Base-by-base conservation (phyloP, 2,113 vertebrate species). In the Condylura cristata region DNA sequence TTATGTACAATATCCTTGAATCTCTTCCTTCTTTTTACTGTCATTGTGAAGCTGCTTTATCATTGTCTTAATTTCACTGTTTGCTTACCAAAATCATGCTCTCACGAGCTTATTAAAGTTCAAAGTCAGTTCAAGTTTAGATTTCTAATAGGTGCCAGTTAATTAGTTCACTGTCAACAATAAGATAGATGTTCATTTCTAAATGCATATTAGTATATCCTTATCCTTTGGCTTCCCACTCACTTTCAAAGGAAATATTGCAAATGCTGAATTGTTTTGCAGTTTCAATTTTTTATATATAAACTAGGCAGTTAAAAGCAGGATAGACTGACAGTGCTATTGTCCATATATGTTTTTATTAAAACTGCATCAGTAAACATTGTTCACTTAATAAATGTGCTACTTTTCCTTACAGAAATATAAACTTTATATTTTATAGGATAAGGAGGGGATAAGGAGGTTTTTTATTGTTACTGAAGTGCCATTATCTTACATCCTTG, bases 121-220 rank as follows among this genome's bases (percentile, higher is more conserved):
- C 93, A 96, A 97, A 97, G 96, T 97, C 89, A 96, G 75, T 93
- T 92, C 86, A 94, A 88, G 84, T 96, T 97, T 95, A 86, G 78
- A 95, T 94, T 93, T 60, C 39, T 91, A 96, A 96, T 97, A 94
- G 96, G 4, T 66, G 68, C 39, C 46, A 97, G 93, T 89, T 97
- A 97, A 97, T 97, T 97, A 97, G 86, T 78, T 96, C 34, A 26
- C 92, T 98, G 98, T 95, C 90, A 96, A 95, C 68, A 41, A 37
- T 60, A 85, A 39, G 83, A 70, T 71, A 34, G 16, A 56, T 94
- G 94, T 94, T 96, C 58, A 53, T 56, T 90, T 84, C 75, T 39
- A 80, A 90, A 90, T 53, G 13, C 14, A 16, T n/a, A 17, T 78
- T 18, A 86, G 26, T 41, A 20, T 70, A 83, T 65, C 32, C 32